These are phyloP conservation scores for Drosophila nigromelanica DNA, from an alignment of 1,140 invertebrate genomes.

Conservation along the genomic window DNA sequence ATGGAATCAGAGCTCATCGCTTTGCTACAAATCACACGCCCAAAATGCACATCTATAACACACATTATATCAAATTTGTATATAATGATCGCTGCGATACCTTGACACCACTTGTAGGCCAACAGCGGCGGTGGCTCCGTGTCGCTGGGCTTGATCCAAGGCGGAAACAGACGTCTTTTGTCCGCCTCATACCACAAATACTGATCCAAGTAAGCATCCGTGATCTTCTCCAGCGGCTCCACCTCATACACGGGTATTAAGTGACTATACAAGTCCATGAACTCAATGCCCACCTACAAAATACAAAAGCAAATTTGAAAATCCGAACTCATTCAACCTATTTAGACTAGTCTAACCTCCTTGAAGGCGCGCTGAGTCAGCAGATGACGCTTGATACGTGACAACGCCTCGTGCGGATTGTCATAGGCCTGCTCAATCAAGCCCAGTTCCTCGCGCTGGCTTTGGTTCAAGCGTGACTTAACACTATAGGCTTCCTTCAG, in stretches of 20 bases:
- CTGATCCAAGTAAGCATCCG: slow-evolving; percentile 99
- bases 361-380: slow-evolving; percentile 99
- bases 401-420: slow-evolving; percentile 99
- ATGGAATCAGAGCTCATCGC: slow-evolving; percentile 85
- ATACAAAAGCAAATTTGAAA: neutral
- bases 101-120: slow-evolving; percentile 99
- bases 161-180: slow-evolving; percentile 97
- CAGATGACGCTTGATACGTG: slow-evolving; percentile 99
- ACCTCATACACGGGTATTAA: slow-evolving; percentile 99
- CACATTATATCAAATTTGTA: neutral
- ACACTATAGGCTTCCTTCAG: slow-evolving; percentile 99
- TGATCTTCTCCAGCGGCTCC: slow-evolving; percentile 98
- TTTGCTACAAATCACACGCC: slow-evolving; percentile 87
- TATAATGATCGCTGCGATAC: slow-evolving; percentile 83
- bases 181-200: slow-evolving; percentile 99
- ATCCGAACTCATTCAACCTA: neutral
- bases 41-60: slow-evolving; percentile 72
- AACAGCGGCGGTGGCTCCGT: slow-evolving; percentile 98
- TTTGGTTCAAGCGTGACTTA: slow-evolving; percentile 99
- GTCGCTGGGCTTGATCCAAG: slow-evolving; percentile 99
- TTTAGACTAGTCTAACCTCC: slow-evolving; percentile 87
- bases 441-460: slow-evolving; percentile 98
- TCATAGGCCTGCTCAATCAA: slow-evolving; percentile 99
- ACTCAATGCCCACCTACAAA: slow-evolving; percentile 96
- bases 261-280: slow-evolving; percentile 99